Evolutionary conservation across 2,113 vertebrate genomes (phyloP).

Genomic region (Podiceps cristatus): DNA sequence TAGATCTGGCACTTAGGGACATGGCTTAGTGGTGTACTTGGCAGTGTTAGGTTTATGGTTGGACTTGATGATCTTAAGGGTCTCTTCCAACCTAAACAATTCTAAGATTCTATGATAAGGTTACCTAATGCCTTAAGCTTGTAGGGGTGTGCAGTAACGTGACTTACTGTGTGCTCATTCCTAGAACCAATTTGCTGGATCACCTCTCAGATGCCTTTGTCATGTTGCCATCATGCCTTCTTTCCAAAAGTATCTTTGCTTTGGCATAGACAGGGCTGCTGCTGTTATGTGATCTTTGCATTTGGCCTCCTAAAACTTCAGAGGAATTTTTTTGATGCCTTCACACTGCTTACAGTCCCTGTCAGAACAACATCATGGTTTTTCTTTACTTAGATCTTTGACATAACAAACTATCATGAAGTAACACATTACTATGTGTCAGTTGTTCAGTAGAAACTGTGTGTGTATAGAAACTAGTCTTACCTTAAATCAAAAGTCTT

Average conservation of each 20-base stretch:
- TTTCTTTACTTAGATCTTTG: conserved; percentile 58
- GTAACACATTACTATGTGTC: not conserved
- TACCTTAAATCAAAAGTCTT: conserved; percentile 38
- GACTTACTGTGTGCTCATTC: not conserved
- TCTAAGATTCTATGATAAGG: not conserved
- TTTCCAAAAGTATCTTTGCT: conserved; percentile 1
- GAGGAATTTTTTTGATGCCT: not conserved
- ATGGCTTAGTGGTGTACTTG: no score
- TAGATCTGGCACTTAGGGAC: not conserved
- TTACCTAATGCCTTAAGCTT: not conserved
- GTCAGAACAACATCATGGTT: not conserved
- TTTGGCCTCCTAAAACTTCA: not conserved
- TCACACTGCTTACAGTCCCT: not conserved
- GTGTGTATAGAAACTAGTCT: conserved; percentile 4
- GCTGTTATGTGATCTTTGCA: not conserved
- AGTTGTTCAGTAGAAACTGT: conserved; percentile 23
- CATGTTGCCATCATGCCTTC: not conserved
- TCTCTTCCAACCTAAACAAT: no score
- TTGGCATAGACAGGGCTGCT: not conserved
- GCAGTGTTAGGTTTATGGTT: no score
- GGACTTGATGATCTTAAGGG: no score
- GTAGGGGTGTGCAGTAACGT: not conserved
- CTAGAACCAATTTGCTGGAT: not conserved
- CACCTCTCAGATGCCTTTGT: not conserved
- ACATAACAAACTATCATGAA: conserved; percentile 21